Base-by-base conservation (phyloP, 2,888 invertebrate species). In the Diplazon laetatorius region DNA sequence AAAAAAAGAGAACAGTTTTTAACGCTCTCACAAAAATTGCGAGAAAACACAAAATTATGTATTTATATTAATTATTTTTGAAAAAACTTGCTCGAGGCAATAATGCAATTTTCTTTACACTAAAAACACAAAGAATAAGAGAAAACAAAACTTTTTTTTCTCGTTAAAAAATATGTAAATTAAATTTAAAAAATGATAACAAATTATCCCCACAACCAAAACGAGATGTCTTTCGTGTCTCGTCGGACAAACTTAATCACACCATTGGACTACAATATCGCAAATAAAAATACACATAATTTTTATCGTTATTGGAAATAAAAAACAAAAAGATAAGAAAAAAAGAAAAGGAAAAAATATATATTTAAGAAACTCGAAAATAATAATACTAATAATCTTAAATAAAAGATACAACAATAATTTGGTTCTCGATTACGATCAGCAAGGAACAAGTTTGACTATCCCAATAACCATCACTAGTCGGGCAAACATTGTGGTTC, bases 381-480 rank as follows among this genome's bases (percentile, higher is more conserved):
- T n/a, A n/a, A n/a, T n/a, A n/a, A n/a, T n/a, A n/a, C n/a, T 68
- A 68, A 39, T 16, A 60, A 55, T 73, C 46, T 57, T 52, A 57
- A 48, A 48, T 50, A 73, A 69, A 65, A 66, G 66, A 66, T 52
- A n/a, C 68, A 81, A 68, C 55, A 78, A 80, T 25, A 77, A 74
- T 77, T 72, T 75, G 57, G 73, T 75, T 77, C 78, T 63, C 70
- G 60, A 60, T 80, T 80, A 75, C 66, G 63, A 69, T 72, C 66
- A 77, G 74, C 63, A 62, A 80, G 74, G 78, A 82, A 82, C 77
- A 79, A 82, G 81, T 76, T 83, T 63, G 76, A 83, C 76, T 68
- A 77, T 78, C 77, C 77, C 80, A 78, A 78, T 63, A 78, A 82
- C 80, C 80, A 80, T 80, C 80, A 83, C 81, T 74, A 69, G 71